Conservation (phyloP, 2,888 invertebrate genomes). For the Trileptium ribeirensis region DNA sequence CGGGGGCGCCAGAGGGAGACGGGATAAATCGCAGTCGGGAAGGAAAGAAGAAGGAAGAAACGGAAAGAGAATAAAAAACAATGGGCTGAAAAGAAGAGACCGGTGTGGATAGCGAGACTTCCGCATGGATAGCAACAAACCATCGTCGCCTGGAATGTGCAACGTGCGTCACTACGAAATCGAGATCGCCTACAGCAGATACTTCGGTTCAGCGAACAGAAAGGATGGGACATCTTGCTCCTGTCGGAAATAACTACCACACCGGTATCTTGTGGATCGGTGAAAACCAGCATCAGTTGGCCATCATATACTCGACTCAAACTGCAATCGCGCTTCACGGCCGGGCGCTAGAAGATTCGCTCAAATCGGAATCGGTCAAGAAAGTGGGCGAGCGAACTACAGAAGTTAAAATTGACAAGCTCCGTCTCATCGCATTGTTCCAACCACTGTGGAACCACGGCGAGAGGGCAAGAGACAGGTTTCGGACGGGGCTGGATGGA, state of each 20-base stretch:
- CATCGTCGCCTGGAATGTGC: background rate
- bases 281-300: background rate
- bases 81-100: no score
- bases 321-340: background rate
- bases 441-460: conserved; percentile 6
- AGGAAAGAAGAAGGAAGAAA: no score
- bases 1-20: no score
- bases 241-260: background rate
- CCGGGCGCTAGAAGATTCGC: background rate
- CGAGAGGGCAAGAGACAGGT: background rate
- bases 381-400: no score
- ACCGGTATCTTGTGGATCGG: background rate
- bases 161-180: background rate
- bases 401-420: no score
- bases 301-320: background rate
- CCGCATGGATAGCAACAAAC: background rate
- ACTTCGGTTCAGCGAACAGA: no score
- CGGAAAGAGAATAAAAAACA: background rate
- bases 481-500: background rate
- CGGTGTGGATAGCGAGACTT: no score
- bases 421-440: background rate
- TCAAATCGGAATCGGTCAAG: background rate
- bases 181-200: background rate
- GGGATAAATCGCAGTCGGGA: no score
- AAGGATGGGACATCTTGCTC: no score